A percentile compares a stretch with the other conserved stretches of the same genome.
These are phyloP conservation scores for Nysson spinosus DNA, from an alignment of 2,888 invertebrate genomes.

Conservation along the genomic window DNA sequence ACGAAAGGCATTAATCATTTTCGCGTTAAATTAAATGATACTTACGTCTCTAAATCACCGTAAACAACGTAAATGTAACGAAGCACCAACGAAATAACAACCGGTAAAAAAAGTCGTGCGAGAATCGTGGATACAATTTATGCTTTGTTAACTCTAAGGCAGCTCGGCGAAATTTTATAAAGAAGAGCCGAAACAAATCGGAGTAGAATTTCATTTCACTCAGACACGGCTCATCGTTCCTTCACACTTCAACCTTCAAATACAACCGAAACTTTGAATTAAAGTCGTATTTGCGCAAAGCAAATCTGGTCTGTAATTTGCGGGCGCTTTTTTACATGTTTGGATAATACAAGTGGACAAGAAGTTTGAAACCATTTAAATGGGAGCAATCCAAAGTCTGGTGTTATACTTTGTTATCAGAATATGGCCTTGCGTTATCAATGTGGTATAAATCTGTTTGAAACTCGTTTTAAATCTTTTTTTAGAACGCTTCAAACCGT, in stretches of 20 bases:
- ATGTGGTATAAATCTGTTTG: too few species aligned
- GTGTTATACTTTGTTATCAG: too few species aligned
- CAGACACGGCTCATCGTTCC: constrained; percentile 32
- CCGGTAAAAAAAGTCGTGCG: background rate
- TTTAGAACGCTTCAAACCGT: too few species aligned
- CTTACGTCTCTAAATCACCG: background rate
- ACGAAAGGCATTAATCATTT: constrained; percentile 26
- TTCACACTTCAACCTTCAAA: constrained; percentile 7
- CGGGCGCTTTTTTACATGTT: constrained; percentile 3
- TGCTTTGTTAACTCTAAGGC: background rate
- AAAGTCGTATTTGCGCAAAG: constrained; percentile 35
- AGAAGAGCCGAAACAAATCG: constrained; percentile 17
- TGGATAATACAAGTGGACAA: too few species aligned
- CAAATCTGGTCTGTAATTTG: background rate
- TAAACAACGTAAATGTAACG: background rate
- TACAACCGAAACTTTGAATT: constrained; percentile 31
- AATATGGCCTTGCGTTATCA: too few species aligned
- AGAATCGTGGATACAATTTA: background rate
- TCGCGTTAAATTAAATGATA: constrained; percentile 10
- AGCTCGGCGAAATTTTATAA: background rate
- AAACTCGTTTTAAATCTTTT: too few species aligned
- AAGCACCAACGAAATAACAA: background rate
- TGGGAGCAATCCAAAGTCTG: too few species aligned
- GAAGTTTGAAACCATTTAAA: too few species aligned
- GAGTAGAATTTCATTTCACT: constrained; percentile 41